Evolutionary conservation across 2,797 vertebrate genomes (phyloP).

Genomic region (Mormyrops attenuatus): DNA sequence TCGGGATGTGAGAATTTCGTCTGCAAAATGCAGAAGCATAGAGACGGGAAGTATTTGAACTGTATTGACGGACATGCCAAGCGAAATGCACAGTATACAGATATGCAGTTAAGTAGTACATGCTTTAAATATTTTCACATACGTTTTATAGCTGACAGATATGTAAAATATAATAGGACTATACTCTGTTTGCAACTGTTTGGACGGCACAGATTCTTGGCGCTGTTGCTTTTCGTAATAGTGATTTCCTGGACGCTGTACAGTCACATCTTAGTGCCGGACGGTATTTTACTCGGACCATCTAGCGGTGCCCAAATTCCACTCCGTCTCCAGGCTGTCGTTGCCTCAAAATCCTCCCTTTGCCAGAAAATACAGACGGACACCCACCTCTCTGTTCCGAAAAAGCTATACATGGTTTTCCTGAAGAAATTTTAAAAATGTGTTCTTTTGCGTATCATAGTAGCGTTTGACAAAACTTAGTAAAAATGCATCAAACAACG

Average conservation of each 20-base stretch:
- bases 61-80: not conserved
- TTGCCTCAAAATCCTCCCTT: not conserved
- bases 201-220: not conserved
- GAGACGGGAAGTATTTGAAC: not conserved
- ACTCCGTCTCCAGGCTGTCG: not conserved
- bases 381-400: not conserved
- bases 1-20: not conserved
- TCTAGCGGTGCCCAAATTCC: not conserved
- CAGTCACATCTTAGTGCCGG: not conserved
- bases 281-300: not conserved
- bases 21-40: not conserved
- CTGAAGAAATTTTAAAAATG: not conserved
- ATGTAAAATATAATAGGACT: not conserved
- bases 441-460: not conserved
- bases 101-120: not conserved
- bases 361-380: not conserved
- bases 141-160: not conserved
- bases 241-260: not conserved
- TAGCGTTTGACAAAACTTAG: not conserved
- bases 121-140: not conserved
- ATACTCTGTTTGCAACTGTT: not conserved
- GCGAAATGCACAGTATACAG: not conserved
- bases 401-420: not conserved
- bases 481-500: not conserved
- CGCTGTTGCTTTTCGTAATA: not conserved